Evolutionary conservation across 1,140 invertebrate species (phyloP).

Genomic region (Coelopa frigida): DNA sequence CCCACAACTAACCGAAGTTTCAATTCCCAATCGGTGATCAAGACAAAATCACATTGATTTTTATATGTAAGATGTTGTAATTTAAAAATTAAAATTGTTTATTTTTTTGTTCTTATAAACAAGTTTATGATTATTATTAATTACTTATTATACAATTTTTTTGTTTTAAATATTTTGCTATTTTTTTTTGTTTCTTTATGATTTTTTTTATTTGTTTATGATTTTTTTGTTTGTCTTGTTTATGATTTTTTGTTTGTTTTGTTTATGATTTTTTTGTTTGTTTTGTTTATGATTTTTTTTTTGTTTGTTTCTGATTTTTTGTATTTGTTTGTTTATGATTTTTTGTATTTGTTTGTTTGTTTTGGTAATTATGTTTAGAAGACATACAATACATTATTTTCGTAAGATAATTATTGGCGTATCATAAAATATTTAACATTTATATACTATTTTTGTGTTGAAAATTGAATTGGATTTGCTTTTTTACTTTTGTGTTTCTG

Average conservation of each 20-base stretch:
- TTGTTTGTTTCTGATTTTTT: conserved; percentile 7
- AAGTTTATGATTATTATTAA: conserved; percentile 6
- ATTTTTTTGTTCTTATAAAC: conserved; percentile 6
- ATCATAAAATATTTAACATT: neutral
- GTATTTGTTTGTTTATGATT: neutral
- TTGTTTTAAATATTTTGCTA: too few species aligned
- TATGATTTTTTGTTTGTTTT: conserved; percentile 2
- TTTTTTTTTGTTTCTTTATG: neutral
- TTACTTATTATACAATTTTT: conserved; percentile 5
- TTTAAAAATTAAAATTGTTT: neutral
- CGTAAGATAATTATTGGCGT: too few species aligned
- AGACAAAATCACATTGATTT: too few species aligned
- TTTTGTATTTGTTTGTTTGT: neutral
- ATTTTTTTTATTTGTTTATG: neutral
- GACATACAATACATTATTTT: too few species aligned
- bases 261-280: conserved; percentile 3
- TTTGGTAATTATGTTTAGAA: neutral
- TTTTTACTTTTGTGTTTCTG: conserved; percentile 2
- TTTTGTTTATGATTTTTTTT: conserved; percentile 6
- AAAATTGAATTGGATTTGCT: conserved; percentile 1
- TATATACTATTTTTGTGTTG: neutral
- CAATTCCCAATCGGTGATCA: too few species aligned
- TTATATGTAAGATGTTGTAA: too few species aligned
- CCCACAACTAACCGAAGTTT: too few species aligned
- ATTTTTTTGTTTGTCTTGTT: conserved; percentile 2